Conservation (phyloP, 2,113 vertebrate species). For the Cebus imitator region DNA sequence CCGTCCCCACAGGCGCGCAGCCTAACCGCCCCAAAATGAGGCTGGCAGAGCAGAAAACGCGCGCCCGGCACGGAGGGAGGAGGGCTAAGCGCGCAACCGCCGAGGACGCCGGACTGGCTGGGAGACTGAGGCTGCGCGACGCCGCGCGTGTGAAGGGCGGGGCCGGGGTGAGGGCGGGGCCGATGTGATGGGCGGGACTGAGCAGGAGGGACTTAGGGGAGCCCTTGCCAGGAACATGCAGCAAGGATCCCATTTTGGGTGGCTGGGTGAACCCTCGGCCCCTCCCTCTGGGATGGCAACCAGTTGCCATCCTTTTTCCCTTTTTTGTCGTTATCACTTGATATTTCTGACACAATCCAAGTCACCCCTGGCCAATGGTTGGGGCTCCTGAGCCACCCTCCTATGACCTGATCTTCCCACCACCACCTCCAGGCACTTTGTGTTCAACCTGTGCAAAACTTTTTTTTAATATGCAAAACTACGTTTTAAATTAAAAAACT, state of each 20-base stretch:
- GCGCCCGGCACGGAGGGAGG: accelerated
- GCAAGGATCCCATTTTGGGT: background rate
- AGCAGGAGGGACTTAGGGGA: background rate
- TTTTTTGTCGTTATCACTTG: constrained; percentile 34
- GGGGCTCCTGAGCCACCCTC: background rate
- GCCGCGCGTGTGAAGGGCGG: background rate
- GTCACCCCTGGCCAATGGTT: background rate
- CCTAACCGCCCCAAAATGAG: no score
- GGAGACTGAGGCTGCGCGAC: background rate
- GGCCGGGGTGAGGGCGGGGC: no score
- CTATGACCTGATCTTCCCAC: background rate
- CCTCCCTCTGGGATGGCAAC: background rate
- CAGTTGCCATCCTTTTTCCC: background rate
- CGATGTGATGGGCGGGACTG: background rate
- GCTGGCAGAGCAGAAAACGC: no score
- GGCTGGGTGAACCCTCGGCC: background rate
- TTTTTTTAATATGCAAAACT: constrained; percentile 2
- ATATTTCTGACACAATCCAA: constrained; percentile 48
- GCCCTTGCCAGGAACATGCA: background rate
- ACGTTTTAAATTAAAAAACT: background rate
- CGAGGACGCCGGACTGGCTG: no score
- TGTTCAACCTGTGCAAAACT: constrained; percentile 35
- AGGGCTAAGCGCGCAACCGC: no score
- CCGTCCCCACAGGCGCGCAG: no score
- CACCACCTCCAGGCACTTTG: background rate